Percentiles rank a stretch among this genome's conserved stretches.
These are phyloP conservation scores for Cyrtonyx montezumae DNA, from an alignment of 2,113 vertebrate genomes.

Conservation along the genomic window DNA sequence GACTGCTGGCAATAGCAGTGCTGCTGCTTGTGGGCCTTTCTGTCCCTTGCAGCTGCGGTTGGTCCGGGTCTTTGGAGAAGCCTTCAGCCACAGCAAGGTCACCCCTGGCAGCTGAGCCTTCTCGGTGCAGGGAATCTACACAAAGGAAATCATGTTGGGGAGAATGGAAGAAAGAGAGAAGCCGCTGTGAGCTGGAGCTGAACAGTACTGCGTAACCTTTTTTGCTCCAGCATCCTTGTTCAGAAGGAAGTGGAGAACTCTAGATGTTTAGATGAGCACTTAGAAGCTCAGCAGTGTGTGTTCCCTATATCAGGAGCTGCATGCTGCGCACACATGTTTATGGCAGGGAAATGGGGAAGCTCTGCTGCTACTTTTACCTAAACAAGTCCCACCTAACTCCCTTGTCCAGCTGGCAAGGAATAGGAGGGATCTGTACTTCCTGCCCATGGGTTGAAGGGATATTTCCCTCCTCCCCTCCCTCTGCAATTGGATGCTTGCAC, in stretches of 20 bases:
- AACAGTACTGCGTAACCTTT: not conserved
- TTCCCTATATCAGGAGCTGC: not conserved
- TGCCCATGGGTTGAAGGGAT: not conserved
- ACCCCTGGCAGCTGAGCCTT: not conserved
- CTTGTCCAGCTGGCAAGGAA: not conserved
- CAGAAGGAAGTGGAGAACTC: not conserved
- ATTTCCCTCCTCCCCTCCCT: conserved; percentile 25
- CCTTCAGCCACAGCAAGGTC: not conserved
- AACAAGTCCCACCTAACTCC: not conserved
- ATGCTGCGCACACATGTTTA: not conserved
- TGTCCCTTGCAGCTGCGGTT: not conserved
- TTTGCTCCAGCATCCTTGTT: not conserved
- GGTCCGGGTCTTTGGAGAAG: not conserved
- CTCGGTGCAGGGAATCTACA: not conserved
- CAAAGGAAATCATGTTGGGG: not conserved
- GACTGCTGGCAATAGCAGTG: rapidly evolving
- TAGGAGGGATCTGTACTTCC: not conserved
- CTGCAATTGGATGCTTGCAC: conserved; percentile 40
- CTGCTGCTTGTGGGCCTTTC: not conserved
- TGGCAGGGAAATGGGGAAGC: not conserved
- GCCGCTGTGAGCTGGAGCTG: not conserved
- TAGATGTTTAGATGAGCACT: not conserved
- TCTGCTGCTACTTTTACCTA: not conserved
- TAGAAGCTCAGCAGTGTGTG: not conserved
- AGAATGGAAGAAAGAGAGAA: not conserved